Evolutionary conservation across 2,888 invertebrate genomes (phyloP).

Genomic region (Xestia ashworthii): DNA sequence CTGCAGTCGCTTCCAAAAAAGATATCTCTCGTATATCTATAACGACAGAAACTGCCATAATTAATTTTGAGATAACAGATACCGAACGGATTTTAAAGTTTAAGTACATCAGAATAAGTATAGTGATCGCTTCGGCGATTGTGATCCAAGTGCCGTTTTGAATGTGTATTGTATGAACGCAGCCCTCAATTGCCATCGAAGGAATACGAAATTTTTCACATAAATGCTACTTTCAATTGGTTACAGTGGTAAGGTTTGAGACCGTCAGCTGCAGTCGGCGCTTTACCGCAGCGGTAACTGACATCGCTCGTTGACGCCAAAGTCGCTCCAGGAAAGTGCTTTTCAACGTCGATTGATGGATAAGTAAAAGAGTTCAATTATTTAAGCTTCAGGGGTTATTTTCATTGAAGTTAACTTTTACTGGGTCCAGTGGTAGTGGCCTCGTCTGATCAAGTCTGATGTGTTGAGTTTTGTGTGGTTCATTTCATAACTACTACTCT

Average conservation of each 20-base stretch:
- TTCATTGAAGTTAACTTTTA: background rate
- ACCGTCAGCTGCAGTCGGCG: slow-evolving; percentile 8
- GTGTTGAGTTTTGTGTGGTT: too few species aligned
- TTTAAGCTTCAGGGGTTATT: background rate
- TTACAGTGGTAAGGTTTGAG: slow-evolving; percentile 24
- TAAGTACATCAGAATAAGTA: background rate
- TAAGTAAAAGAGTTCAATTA: background rate
- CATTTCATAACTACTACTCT: too few species aligned
- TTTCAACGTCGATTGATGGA: background rate
- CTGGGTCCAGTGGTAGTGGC: background rate
- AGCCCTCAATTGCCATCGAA: background rate
- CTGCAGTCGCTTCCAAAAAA: background rate
- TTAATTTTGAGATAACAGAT: background rate
- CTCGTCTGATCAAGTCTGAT: too few species aligned
- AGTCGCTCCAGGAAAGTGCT: slow-evolving; percentile 2
- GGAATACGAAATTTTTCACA: background rate
- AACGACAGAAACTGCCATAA: background rate
- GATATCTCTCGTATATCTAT: background rate
- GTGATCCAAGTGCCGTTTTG: background rate
- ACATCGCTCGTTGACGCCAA: background rate
- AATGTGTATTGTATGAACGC: background rate
- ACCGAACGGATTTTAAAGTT: background rate
- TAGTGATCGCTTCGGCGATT: background rate
- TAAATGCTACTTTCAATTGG: background rate
- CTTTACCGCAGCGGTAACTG: slow-evolving; percentile 10